Conservation (phyloP, 2,113 vertebrate genomes). For the Tenrec ecaudatus region DNA sequence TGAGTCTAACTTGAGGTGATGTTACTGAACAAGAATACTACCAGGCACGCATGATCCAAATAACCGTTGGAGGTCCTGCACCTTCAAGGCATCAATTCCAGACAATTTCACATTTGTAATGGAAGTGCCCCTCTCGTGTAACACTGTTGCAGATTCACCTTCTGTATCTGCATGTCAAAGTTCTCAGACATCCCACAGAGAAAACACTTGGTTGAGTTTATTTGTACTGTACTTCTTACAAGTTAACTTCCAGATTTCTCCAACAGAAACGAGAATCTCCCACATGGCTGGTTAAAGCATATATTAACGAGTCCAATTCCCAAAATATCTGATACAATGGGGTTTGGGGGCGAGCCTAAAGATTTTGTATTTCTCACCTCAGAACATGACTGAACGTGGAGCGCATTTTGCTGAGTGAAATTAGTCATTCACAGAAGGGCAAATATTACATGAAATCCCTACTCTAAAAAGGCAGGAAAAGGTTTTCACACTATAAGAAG, state of each 20-base stretch:
- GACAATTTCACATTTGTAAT: too few species aligned
- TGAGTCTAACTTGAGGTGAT: neutral
- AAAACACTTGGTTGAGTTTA: slow-evolving; percentile 25
- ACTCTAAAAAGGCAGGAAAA: too few species aligned
- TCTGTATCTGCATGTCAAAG: neutral
- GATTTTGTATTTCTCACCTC: neutral
- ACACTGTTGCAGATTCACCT: too few species aligned
- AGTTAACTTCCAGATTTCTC: slow-evolving; percentile 42
- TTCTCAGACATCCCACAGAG: neutral
- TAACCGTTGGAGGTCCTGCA: too few species aligned
- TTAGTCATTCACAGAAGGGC: too few species aligned
- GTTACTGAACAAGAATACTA: neutral
- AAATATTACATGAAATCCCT: too few species aligned
- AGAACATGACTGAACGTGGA: too few species aligned
- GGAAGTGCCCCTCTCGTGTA: too few species aligned
- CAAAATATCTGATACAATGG: neutral
- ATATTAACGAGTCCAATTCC: neutral
- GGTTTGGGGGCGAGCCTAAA: neutral
- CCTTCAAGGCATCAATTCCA: neutral
- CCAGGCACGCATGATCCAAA: too few species aligned
- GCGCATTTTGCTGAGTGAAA: too few species aligned
- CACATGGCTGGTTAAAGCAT: neutral
- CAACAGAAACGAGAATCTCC: neutral
- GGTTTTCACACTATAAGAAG: too few species aligned
- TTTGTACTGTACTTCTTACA: neutral